Base-by-base conservation (phyloP, 2,113 vertebrate genomes). In the Coreoperca whiteheadi region DNA sequence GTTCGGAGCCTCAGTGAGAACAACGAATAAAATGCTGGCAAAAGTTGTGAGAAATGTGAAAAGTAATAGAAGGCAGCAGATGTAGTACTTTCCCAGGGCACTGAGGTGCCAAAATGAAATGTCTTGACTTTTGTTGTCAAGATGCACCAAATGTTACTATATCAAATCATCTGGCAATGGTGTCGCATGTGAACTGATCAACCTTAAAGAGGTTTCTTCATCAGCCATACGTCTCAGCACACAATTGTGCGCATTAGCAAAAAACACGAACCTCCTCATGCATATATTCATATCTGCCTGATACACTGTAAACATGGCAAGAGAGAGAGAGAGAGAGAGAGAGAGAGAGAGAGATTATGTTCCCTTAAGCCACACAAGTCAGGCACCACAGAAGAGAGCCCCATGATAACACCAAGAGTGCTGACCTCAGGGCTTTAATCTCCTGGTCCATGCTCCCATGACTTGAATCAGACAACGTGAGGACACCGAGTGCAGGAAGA, bases 81-180 rank as follows among this genome's bases (percentile, higher is more conserved):
- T 92, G 93, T 41, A 79, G 74, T 7, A 6, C 69, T 84, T 80
- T 83, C 74, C 69, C 71, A 21, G 82, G 90, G 81, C 79, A 46
- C 82, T 5, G 32, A 81, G 71, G 53, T 74, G 87, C 79, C 84
- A 86, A 59, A 79, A 69, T 84, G 80, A 89, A 88, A 91, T 8
- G 87, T 71, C 82, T 87, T 86, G 90, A 92, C 92, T 92, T 92
- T 89, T 76, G 84, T 90, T 93, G 91, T 93, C 92, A 93, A 46
- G 78, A 80, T 67, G 74, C 64, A 77, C 83, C 89, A 89, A 91
- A 91, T 90, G 86, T 73, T 87, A 51, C 82, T 88, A 81, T 63
- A 71, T 85, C 67, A 85, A 83, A 85, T 89, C 50, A 71, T 59
- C 79, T 74, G 75, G 64, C 70, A 59, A 30, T 23, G 63, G 82